A percentile compares a stretch with the other conserved stretches of the same genome.
Conservation (phyloP, 2,888 invertebrate genomes). For the Agrochola litura region DNA sequence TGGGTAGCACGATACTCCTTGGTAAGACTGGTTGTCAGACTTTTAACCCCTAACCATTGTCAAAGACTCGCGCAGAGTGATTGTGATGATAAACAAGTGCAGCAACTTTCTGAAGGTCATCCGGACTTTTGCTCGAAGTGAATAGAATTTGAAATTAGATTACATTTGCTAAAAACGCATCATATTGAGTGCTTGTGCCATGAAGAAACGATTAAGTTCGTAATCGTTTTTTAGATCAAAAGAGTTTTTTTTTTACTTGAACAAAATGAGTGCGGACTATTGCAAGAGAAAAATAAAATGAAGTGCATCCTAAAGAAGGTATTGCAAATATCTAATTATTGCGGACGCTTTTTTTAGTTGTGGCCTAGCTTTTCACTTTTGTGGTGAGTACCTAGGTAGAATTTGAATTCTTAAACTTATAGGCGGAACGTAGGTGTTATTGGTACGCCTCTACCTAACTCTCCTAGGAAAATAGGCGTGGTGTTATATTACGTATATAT, state of each 20-base stretch:
- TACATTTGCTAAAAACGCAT: constrained; percentile 19
- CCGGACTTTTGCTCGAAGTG: background rate
- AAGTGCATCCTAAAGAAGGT: background rate
- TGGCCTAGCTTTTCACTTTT: background rate
- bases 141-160: constrained; percentile 10
- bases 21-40: background rate
- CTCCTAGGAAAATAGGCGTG: no score
- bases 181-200: constrained; percentile 23
- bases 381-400: constrained; percentile 30
- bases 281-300: background rate
- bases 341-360: background rate
- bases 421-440: no score
- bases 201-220: background rate
- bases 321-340: background rate
- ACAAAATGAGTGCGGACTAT: constrained; percentile 7
- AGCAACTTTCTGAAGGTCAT: constrained; percentile 32
- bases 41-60: background rate
- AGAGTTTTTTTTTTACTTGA: background rate
- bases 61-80: background rate
- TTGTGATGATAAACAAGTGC: background rate
- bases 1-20: background rate
- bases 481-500: no score
- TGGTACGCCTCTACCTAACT: no score
- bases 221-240: background rate
- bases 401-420: background rate